phyloP scores from a whole-genome alignment of 1,140 invertebrate species.

The Euura lappo region DNA sequence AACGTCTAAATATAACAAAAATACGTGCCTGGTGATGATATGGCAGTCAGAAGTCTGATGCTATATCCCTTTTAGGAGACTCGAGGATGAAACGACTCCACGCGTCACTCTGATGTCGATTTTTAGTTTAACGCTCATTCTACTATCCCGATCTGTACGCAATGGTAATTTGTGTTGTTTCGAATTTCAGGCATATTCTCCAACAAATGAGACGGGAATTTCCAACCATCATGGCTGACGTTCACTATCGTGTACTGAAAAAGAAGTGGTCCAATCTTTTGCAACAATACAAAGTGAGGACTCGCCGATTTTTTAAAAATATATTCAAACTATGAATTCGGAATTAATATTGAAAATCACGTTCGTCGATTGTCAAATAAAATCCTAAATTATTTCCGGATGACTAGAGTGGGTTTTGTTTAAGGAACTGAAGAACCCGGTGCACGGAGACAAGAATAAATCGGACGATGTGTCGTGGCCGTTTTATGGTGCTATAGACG shows the following conservation, averaged over 20 bases:
- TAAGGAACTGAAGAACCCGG: slow-evolving; percentile 46
- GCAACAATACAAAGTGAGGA: slow-evolving; percentile 47
- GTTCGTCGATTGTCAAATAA: no score
- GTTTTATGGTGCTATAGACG: slow-evolving; percentile 49
- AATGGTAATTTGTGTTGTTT: background rate
- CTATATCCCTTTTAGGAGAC: no score
- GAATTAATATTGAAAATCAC: no score
- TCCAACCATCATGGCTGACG: slow-evolving; percentile 44
- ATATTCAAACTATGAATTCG: no score
- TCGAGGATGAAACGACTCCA: no score
- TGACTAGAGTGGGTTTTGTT: slow-evolving; percentile 18
- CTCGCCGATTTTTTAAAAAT: no score
- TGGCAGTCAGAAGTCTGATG: no score
- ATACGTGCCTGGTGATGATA: background rate
- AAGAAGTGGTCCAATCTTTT: slow-evolving; percentile 49
- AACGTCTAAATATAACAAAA: background rate
- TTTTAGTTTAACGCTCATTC: no score
- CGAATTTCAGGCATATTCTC: slow-evolving; percentile 36
- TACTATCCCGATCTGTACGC: no score
- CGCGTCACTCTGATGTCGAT: no score
- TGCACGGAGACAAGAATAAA: slow-evolving; percentile 48
- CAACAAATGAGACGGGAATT: slow-evolving; percentile 43
- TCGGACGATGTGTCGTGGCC: slow-evolving; percentile 50
- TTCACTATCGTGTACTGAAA: slow-evolving; percentile 45
- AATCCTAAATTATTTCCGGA: background rate